Percentiles rank a stretch among this genome's conserved stretches.
Conservation (phyloP, 37 sponge, comb jelly and placozoan species). For the Mnemiopsis leidyi region DNA sequence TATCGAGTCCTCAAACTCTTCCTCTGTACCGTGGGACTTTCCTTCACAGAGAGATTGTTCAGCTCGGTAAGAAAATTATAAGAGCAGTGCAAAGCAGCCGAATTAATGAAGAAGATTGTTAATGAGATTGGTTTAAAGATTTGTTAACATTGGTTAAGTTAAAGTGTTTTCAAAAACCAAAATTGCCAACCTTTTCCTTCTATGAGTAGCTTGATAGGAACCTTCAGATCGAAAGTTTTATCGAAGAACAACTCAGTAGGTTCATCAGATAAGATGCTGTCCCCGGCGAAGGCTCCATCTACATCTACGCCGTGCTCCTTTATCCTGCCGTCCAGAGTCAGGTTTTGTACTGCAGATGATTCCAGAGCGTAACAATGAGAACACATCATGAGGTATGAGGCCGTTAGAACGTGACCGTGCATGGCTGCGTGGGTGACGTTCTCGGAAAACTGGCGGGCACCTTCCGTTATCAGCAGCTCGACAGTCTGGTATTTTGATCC, state of each 20-base stretch:
- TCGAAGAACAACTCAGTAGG: background rate
- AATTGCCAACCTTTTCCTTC: background rate
- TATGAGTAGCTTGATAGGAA: background rate
- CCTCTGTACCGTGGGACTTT: constrained; percentile 11
- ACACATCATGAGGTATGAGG: constrained; percentile 56
- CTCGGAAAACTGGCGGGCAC: background rate
- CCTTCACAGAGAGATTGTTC: background rate
- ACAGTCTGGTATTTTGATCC: background rate
- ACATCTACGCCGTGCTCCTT: constrained; percentile 25
- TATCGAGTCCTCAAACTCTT: constrained; percentile 16
- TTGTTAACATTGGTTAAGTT: too few relatives aligned
- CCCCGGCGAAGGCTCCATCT: background rate
- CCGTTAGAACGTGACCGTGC: background rate
- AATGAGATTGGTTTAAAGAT: too few relatives aligned
- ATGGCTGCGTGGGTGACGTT: background rate
- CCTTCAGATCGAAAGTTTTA: background rate
- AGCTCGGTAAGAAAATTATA: background rate
- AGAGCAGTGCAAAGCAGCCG: too few relatives aligned
- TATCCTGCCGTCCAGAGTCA: background rate
- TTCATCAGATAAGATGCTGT: background rate
- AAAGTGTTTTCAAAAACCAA: too few relatives aligned
- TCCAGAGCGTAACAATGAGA: constrained; percentile 18
- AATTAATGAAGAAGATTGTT: too few relatives aligned
- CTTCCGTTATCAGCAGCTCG: background rate
- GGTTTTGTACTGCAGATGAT: background rate